These are phyloP conservation scores for Mythimna pallens DNA, from an alignment of 2,888 invertebrate genomes.

Conservation along the genomic window DNA sequence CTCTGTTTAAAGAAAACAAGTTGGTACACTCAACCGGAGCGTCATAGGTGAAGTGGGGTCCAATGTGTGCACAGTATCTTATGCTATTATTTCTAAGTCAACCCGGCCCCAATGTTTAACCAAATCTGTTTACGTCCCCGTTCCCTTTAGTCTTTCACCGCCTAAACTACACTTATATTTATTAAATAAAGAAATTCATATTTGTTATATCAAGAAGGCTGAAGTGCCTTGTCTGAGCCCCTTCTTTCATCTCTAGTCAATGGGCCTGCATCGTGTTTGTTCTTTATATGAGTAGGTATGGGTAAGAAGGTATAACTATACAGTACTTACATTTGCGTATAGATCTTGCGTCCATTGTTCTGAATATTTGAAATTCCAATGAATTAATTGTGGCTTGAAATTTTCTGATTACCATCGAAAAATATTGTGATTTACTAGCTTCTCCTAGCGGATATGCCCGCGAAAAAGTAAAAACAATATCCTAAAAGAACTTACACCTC, in stretches of 20 bases:
- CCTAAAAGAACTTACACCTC: no score
- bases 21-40: conserved; percentile 85
- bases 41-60: conserved; percentile 84
- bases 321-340: conserved; percentile 34
- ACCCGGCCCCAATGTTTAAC: conserved; percentile 85
- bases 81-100: conserved; percentile 90
- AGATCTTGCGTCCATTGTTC: conserved; percentile 32
- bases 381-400: conserved; percentile 23
- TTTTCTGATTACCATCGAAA: background rate
- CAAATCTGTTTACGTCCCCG: conserved; percentile 86
- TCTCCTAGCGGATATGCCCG: no score
- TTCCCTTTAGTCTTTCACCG: conserved; percentile 87
- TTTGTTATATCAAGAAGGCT: conserved; percentile 67
- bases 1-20: conserved; percentile 88
- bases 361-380: conserved; percentile 24
- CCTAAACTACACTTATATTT: conserved; percentile 76
- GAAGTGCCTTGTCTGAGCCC: conserved; percentile 64
- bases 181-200: conserved; percentile 72
- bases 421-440: background rate
- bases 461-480: no score
- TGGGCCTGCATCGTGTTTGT: conserved; percentile 50
- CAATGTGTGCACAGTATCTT: conserved; percentile 85
- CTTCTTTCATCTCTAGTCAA: conserved; percentile 62
- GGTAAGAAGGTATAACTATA: background rate
- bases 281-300: conserved; percentile 28